Conservation (phyloP, 2,888 invertebrate species). For the Gari tellinella region DNA sequence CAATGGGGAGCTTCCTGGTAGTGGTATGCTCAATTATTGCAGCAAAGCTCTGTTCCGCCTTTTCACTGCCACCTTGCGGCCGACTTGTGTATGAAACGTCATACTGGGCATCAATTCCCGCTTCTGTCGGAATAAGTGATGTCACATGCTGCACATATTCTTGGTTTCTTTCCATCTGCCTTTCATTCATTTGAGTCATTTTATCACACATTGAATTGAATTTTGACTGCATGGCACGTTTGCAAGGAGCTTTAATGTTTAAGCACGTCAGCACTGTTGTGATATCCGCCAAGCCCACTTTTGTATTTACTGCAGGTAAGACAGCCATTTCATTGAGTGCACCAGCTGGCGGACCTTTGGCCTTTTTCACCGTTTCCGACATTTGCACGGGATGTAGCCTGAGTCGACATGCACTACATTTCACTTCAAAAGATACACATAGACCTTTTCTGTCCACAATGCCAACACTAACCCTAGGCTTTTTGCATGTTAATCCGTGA, state of each 20-base stretch:
- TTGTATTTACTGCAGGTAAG: too few relatives aligned
- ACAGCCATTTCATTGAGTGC: too few relatives aligned
- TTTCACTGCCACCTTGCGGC: conserved; percentile 17
- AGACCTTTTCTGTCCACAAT: too few relatives aligned
- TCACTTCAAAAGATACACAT: too few relatives aligned
- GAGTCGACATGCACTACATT: too few relatives aligned
- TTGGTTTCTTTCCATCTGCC: conserved; percentile 11
- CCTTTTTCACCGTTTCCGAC: not conserved
- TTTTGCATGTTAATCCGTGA: conserved; percentile 7
- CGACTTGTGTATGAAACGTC: conserved; percentile 21
- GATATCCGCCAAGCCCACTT: conserved; percentile 3
- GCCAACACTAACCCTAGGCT: too few relatives aligned
- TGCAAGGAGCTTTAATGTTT: too few relatives aligned
- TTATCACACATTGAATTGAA: too few relatives aligned
- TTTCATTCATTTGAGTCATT: too few relatives aligned
- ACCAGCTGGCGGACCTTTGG: conserved; percentile 5
- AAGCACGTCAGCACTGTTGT: too few relatives aligned
- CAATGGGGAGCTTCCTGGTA: not conserved
- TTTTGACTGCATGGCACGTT: too few relatives aligned
- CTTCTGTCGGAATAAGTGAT: too few relatives aligned
- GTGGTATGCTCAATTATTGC: conserved; percentile 15
- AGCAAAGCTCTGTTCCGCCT: conserved; percentile 22
- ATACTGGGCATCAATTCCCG: conserved; percentile 2
- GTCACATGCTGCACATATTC: conserved; percentile 8
- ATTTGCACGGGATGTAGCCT: not conserved